These are phyloP conservation scores for Corythoichthys intestinalis DNA, from an alignment of 2,113 vertebrate genomes.

Conservation along the genomic window DNA sequence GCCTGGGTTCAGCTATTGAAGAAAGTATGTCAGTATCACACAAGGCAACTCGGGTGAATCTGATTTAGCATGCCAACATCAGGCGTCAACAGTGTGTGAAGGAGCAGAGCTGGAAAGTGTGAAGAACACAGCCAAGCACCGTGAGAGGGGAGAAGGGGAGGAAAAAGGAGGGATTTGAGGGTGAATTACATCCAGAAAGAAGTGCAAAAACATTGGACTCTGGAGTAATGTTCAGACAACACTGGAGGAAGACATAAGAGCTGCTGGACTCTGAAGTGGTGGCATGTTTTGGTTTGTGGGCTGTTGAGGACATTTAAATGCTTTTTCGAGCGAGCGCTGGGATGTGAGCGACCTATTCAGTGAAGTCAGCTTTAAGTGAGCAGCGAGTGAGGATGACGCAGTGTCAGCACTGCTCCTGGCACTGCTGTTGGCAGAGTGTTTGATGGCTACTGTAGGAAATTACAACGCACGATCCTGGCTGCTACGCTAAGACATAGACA, in stretches of 20 bases:
- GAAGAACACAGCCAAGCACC: slow-evolving; percentile 30
- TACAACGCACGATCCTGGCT: slow-evolving; percentile 25
- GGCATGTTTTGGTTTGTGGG: slow-evolving; percentile 18
- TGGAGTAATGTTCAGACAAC: slow-evolving; percentile 34
- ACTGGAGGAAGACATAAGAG: slow-evolving; percentile 32
- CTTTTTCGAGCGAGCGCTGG: slow-evolving; percentile 20
- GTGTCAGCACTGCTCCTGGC: slow-evolving; percentile 17
- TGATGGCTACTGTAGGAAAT: slow-evolving; percentile 30
- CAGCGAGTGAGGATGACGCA: slow-evolving; percentile 35
- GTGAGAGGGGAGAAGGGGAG: slow-evolving; percentile 21
- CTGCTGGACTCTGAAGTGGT: slow-evolving; percentile 23
- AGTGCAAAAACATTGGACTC: slow-evolving; percentile 11
- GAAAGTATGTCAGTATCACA: slow-evolving; percentile 32
- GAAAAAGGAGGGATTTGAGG: slow-evolving; percentile 17
- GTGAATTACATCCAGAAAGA: slow-evolving; percentile 11
- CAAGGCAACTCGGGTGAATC: slow-evolving; percentile 22
- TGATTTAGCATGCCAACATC: slow-evolving; percentile 40
- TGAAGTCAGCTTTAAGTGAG: slow-evolving; percentile 44
- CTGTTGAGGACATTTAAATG: slow-evolving; percentile 27
- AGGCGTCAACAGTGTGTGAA: slow-evolving; percentile 23
- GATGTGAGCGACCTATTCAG: slow-evolving; percentile 25
- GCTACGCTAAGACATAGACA: slow-evolving; percentile 32
- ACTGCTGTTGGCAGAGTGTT: slow-evolving; percentile 53
- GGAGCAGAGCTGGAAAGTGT: slow-evolving; percentile 22
- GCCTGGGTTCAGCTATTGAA: slow-evolving; percentile 33